A percentile compares a stretch with the other conserved stretches of the same genome.
Evolutionary conservation across 2,888 invertebrate species (phyloP).

Genomic region (Horisme vitalbata): DNA sequence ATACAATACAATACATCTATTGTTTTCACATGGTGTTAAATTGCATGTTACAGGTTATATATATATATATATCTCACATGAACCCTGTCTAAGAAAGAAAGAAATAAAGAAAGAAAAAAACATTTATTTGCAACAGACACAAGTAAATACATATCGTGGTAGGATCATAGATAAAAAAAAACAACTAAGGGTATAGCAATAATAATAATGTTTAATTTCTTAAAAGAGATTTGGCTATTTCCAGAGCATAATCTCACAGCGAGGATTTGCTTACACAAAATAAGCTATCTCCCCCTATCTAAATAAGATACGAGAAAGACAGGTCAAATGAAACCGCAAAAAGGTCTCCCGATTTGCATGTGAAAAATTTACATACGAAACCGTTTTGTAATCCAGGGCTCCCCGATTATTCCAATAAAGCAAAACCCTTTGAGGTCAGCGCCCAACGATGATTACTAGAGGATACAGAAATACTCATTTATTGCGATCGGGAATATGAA

Average conservation of each 20-base stretch:
- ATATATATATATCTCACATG: too few species aligned
- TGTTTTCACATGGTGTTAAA: too few species aligned
- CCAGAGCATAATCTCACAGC: background rate
- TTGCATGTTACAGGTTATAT: too few species aligned
- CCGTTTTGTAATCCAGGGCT: conserved; percentile 32
- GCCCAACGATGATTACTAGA: conserved; percentile 24
- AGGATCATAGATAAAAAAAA: too few species aligned
- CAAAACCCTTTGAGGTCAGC: conserved; percentile 30
- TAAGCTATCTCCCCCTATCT: conserved; percentile 13
- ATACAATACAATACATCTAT: too few species aligned
- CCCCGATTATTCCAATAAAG: conserved; percentile 35
- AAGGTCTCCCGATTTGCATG: conserved; percentile 34
- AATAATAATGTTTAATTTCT: too few species aligned
- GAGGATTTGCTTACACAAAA: conserved; percentile 14
- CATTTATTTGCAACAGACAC: too few species aligned
- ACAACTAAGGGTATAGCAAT: too few species aligned
- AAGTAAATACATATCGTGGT: too few species aligned
- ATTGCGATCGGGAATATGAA: conserved; percentile 18
- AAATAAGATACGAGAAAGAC: conserved; percentile 27
- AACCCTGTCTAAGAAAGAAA: too few species aligned
- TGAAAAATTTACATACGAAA: conserved; percentile 34
- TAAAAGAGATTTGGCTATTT: too few species aligned
- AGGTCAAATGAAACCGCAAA: conserved; percentile 32
- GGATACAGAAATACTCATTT: conserved; percentile 27
- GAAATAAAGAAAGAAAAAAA: too few species aligned